phyloP scores from a whole-genome alignment of 1,140 invertebrate species.

The Stegodyphus mimosarum region DNA sequence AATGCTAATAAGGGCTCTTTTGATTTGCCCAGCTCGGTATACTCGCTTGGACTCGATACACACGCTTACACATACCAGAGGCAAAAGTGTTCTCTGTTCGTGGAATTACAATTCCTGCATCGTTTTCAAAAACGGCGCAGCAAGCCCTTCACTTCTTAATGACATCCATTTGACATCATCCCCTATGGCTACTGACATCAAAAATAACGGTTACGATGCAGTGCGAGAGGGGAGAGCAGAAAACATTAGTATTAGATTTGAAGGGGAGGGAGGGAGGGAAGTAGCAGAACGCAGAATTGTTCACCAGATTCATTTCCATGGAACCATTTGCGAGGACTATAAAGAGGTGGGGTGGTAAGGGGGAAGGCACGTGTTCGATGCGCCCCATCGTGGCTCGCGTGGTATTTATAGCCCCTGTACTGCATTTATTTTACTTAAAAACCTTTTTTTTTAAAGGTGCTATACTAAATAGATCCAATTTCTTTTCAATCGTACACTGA shows the following conservation, averaged over 20 bases:
- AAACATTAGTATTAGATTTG: conserved; percentile 37
- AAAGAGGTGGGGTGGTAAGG: conserved; percentile 20
- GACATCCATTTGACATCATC: conserved; percentile 59
- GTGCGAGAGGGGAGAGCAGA: neutral
- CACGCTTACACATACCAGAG: neutral
- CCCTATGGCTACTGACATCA: conserved; percentile 58
- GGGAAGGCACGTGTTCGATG: neutral
- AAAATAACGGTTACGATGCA: conserved; percentile 55
- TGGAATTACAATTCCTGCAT: conserved; percentile 43
- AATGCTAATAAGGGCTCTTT: conserved; percentile 35
- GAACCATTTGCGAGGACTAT: conserved; percentile 44
- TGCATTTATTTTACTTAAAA: conserved; percentile 53
- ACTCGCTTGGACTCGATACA: neutral
- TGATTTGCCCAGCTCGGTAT: neutral
- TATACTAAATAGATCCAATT: conserved; percentile 12
- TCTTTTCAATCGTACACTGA: neutral
- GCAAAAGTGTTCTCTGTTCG: neutral
- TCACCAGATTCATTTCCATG: conserved; percentile 59
- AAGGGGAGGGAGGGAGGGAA: conserved; percentile 2
- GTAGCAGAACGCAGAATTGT: conserved; percentile 40
- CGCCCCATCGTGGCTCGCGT: conserved; percentile 7
- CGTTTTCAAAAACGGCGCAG: conserved; percentile 41
- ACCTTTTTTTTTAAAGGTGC: neutral
- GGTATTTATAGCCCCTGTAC: conserved; percentile 40
- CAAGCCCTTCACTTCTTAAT: conserved; percentile 44